Base-by-base conservation (phyloP, 1,140 invertebrate genomes). In the Aphelenchoides fujianensis region DNA sequence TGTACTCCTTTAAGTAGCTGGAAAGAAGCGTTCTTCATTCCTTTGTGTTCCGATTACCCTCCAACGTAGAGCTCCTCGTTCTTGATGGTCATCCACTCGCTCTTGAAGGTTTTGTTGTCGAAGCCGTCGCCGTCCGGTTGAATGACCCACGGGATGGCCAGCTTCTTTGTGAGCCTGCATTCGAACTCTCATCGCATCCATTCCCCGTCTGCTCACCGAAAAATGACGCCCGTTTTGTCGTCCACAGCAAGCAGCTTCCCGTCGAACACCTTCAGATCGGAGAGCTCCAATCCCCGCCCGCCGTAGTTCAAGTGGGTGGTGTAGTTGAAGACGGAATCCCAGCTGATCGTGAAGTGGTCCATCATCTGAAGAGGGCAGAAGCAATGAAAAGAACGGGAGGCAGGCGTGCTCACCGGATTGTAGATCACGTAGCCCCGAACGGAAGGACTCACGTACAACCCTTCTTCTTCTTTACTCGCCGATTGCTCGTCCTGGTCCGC, bases 201-300 rank as follows among this genome's bases (percentile, higher is more conserved):
- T 70, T 30, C 7, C 9, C 19, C 32, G 30, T 72, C 5, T 0
- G 61, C 19, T 55, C 72, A 27, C 19, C 35, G 0, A 34, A 34
- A 98, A 37, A 98, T 88, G 81, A 97, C 89, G 28, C 95, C 96
- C 30, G 95, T 97, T 75, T 95, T 88, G 86, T 98, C 95, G 87
- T 98, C 95, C 84, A 96, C 91, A 19, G 91, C 91, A 19, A 93
- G 88, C 2, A 98, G 84, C 85, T 89, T 90, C 3, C 94, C 94
- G 88, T 98, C 91, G 85, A 93, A 98, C 0, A 92, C 90, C 66
- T 95, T 89, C 55, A 98, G 86, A 82, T 98, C 96, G 0, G 95
- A 97, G 0, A 98, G 86, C 86, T 98, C 96, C 94, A 98, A 97
- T 2, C 93, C 94, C 81, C 95, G 87, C 36, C 92, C 92, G 16